These are phyloP conservation scores for Polypedilum vanderplanki DNA, from an alignment of 1,140 invertebrate species.

Conservation along the genomic window DNA sequence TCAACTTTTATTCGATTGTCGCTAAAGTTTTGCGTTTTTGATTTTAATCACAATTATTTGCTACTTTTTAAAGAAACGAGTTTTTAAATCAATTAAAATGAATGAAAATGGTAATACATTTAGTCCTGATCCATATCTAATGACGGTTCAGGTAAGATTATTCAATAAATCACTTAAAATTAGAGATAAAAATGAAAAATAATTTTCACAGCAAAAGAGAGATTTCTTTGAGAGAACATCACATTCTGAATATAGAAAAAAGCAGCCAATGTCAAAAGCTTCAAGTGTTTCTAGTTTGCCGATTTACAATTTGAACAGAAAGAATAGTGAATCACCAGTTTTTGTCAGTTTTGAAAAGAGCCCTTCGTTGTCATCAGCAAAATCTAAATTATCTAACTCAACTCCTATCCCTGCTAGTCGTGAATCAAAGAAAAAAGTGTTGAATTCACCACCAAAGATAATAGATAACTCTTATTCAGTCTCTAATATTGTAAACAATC, in stretches of 20 bases:
- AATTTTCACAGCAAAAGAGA: neutral
- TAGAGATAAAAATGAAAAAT: neutral
- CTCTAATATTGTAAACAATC: neutral
- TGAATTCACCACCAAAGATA: neutral
- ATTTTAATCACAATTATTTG: no score
- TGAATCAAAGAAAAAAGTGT: neutral
- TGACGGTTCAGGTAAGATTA: neutral
- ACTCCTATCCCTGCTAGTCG: neutral
- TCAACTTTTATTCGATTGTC: no score
- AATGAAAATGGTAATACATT: neutral
- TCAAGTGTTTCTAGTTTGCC: no score
- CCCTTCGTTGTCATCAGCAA: neutral
- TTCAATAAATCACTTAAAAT: neutral
- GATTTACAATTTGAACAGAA: no score
- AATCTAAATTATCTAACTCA: neutral
- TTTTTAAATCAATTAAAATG: neutral
- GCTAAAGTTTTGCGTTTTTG: no score
- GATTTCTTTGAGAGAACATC: neutral
- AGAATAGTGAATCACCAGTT: no score
- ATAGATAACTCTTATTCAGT: neutral
- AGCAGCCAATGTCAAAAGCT: neutral
- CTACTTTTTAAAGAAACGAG: no score
- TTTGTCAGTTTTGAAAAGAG: no score
- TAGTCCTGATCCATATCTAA: neutral
- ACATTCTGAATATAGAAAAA: neutral